Base-by-base conservation (phyloP, 35 echinoderm and acorn worm genomes). In the Holothuria glaberrima region DNA sequence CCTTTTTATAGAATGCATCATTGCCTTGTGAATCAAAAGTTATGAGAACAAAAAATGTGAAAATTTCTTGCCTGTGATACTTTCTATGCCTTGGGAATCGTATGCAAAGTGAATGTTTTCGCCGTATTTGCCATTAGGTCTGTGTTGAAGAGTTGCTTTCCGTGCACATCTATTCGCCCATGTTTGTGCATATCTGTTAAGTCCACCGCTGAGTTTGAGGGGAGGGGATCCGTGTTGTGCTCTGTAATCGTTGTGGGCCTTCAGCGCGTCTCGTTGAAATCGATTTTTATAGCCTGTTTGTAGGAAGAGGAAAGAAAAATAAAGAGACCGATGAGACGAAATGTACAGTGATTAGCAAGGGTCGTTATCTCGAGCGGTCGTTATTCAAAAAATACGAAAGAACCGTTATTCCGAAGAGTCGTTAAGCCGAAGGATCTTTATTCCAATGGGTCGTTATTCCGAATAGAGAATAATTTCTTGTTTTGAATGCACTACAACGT, bases 141-240 rank as follows among this genome's bases (percentile, higher is more conserved):
- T 87, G 70, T 95, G 97, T 38, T 94, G 73, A 26, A 95, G 88
- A n/a, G 94, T 71, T 0, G 78, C 91, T 29, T 86, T 78, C 84
- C 95, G 95, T 22, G 97, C 97, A 44, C 91, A 92, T 48, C 92
- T 86, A 45, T 99, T 74, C 21, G 97, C 93, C 97, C 97, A 99
- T 30, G 90, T 86, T 46, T 99, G 97, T 7, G 97, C 97, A 61
- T 99, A 99, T 32, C 91, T 99, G 86, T 94, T 99, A 2, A 99
- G 35, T 28, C 79, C 89, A 12, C 59, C 52, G 59, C 86, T 75
- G n/a, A 99, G 14, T 35, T 91, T 92, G 9, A 99, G 54, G 19
- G 88, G 56, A 18, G 88, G 90, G 30, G 91, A 91, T 20, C 97
- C 97, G 59, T 99, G 97, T 68, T 89, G 71, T 28, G 73, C 64